Percentiles rank a stretch among this genome's conserved stretches.
These are phyloP conservation scores for Sabatieria punctata DNA, from an alignment of 2,888 invertebrate species.

Conservation along the genomic window DNA sequence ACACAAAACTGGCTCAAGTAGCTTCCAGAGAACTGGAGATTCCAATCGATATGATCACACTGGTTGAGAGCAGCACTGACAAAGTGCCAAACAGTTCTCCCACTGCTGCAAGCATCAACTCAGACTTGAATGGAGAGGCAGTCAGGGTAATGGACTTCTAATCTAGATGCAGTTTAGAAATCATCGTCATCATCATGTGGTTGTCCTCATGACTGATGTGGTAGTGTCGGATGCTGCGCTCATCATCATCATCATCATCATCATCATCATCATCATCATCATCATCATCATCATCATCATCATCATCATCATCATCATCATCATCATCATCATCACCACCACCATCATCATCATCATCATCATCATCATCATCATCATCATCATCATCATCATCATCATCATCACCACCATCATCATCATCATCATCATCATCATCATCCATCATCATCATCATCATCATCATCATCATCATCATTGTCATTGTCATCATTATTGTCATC, in stretches of 20 bases:
- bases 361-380: background rate
- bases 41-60: constrained; percentile 10
- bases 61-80: too few species aligned
- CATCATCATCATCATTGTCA: background rate
- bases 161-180: too few species aligned
- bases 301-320: background rate
- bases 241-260: too few species aligned
- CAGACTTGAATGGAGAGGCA: constrained; percentile 81
- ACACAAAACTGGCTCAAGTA: constrained; percentile 81
- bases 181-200: too few species aligned
- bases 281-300: background rate
- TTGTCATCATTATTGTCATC: background rate
- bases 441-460: background rate
- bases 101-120: constrained; percentile 70
- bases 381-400: background rate
- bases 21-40: background rate
- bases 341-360: background rate
- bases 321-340: background rate
- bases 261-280: background rate
- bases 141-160: too few species aligned
- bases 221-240: too few species aligned
- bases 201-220: too few species aligned
- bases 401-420: background rate
- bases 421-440: background rate
- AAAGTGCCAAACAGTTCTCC: constrained; percentile 78